Conservation (phyloP, 1,140 invertebrate species). For the Drosophila lowei region DNA sequence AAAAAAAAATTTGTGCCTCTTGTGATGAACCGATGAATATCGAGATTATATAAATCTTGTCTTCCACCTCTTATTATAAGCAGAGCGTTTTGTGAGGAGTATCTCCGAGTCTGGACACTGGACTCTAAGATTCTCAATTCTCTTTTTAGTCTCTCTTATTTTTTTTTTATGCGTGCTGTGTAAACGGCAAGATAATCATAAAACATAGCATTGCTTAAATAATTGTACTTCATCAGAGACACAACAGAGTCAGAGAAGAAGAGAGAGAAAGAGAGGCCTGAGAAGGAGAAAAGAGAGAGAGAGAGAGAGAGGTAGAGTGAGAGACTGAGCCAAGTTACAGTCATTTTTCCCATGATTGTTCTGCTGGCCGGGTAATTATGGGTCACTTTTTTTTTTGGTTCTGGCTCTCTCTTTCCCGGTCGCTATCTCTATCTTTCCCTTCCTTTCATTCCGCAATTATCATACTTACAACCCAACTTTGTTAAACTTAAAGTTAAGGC, state of each 20-base stretch:
- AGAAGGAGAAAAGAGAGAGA: not conserved
- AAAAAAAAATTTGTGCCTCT: too few relatives aligned
- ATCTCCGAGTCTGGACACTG: not conserved
- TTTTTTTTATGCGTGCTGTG: slow-evolving; percentile 62
- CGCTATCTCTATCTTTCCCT: slow-evolving; percentile 31
- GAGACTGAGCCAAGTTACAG: slow-evolving; percentile 35
- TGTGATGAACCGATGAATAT: too few relatives aligned
- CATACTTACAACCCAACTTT: slow-evolving; percentile 58
- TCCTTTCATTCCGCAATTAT: slow-evolving; percentile 70
- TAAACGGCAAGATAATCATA: slow-evolving; percentile 77
- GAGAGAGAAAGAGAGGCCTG: slow-evolving; percentile 1
- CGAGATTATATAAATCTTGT: too few relatives aligned
- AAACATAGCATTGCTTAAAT: slow-evolving; percentile 75
- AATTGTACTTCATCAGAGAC: slow-evolving; percentile 66
- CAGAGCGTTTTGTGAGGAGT: not conserved
- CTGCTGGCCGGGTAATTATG: slow-evolving; percentile 70
- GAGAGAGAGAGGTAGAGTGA: slow-evolving; percentile 10
- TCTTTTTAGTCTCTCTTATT: not conserved
- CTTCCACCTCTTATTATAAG: too few relatives aligned
- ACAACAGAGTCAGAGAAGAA: slow-evolving; percentile 16
- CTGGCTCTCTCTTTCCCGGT: slow-evolving; percentile 2
- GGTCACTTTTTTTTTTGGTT: slow-evolving; percentile 63
- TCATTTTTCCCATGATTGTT: slow-evolving; percentile 79
- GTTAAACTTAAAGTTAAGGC: slow-evolving; percentile 45
- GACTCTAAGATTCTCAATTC: slow-evolving; percentile 6